Percentiles rank a stretch among this genome's conserved stretches.
Evolutionary conservation across 2,888 invertebrate genomes (phyloP).

Genomic region (Onthophagus sagittarius): DNA sequence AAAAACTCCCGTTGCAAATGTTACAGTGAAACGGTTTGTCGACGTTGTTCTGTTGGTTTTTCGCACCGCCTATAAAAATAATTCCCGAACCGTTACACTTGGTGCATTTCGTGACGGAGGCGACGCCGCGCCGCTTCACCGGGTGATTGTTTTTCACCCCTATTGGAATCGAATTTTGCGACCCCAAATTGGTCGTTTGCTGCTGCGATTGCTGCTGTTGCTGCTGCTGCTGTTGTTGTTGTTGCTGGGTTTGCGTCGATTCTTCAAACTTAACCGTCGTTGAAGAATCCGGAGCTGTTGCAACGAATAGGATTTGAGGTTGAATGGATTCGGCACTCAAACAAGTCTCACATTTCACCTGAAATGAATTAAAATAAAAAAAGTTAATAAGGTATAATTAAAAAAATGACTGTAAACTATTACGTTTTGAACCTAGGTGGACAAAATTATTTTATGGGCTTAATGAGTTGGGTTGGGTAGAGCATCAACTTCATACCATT

Average conservation of each 20-base stretch:
- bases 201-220: constrained; percentile 9
- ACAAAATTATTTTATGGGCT: no score
- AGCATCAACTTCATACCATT: no score
- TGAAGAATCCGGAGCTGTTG: constrained; percentile 47
- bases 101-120: constrained; percentile 81
- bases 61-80: constrained; percentile 67
- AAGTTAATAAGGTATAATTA: no score
- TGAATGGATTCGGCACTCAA: constrained; percentile 48
- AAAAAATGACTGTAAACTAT: no score
- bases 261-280: constrained; percentile 44
- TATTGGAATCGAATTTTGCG: constrained; percentile 53
- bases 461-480: no score
- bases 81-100: constrained; percentile 87
- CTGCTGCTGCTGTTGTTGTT: background rate
- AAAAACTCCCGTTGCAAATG: constrained; percentile 66
- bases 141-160: constrained; percentile 59
- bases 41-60: constrained; percentile 57
- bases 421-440: no score
- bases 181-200: constrained; percentile 35
- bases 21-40: constrained; percentile 88
- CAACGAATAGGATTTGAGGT: constrained; percentile 62
- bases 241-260: constrained; percentile 39
- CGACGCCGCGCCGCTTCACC: constrained; percentile 77
- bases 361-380: background rate
- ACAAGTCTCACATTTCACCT: constrained; percentile 47